Conservation (phyloP, 64 coral and sea anemone species). For the Stylophora pistillata region DNA sequence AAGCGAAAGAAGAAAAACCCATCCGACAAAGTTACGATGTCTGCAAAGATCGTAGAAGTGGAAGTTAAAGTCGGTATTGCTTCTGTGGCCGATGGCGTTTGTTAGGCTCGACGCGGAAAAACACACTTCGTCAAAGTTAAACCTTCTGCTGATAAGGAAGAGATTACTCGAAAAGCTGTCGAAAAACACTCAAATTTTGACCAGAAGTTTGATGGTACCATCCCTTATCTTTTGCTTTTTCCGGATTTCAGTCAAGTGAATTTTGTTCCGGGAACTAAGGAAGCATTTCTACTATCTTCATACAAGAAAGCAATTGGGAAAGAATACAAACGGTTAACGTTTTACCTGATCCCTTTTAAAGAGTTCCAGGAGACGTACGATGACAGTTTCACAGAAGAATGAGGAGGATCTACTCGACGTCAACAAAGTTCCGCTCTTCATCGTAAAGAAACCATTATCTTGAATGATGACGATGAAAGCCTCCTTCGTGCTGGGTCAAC, state of each 20-base stretch:
- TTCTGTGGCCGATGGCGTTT: constrained; percentile 54
- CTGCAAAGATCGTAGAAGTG: constrained; percentile 30
- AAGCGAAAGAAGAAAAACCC: constrained; percentile 37
- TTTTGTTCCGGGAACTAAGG: constrained; percentile 59
- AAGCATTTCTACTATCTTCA: constrained; percentile 40
- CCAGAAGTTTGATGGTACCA: constrained; percentile 44
- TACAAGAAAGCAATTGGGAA: constrained; percentile 67
- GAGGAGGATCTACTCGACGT: no score
- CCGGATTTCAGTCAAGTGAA: constrained; percentile 61
- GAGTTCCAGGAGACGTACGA: constrained; percentile 38
- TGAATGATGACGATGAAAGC: neutral
- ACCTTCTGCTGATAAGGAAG: constrained; percentile 47
- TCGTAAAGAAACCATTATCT: neutral
- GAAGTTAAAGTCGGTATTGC: constrained; percentile 64
- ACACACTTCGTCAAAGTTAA: constrained; percentile 45
- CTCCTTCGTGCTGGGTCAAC: neutral
- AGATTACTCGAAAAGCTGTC: constrained; percentile 45
- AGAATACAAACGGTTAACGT: constrained; percentile 66
- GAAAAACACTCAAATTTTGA: constrained; percentile 55
- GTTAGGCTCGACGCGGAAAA: constrained; percentile 55
- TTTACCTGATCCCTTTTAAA: constrained; percentile 52
- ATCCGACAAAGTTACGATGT: neutral
- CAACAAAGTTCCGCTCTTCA: no score
- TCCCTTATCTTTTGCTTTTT: constrained; percentile 50
- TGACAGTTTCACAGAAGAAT: neutral